Percentiles rank a stretch among this genome's conserved stretches.
phyloP scores from a whole-genome alignment of 2,797 vertebrate genomes.

The Sus cebifrons region DNA sequence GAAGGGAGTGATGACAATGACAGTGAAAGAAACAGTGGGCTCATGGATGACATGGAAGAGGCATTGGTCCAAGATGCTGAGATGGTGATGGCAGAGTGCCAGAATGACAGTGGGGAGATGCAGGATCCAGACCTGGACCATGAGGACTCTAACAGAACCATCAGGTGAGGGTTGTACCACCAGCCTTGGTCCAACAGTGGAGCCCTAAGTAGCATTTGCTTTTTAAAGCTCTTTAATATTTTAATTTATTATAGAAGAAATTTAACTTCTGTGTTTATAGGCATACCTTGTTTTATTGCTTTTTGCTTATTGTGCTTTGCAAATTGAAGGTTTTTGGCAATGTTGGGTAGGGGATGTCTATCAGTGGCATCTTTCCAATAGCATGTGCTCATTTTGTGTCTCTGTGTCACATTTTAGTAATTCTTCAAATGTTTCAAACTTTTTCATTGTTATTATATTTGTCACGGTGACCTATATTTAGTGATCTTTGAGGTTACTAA shows the following conservation, averaged over 20 bases:
- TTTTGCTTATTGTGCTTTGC: too few relatives aligned
- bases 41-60: constrained; percentile 97
- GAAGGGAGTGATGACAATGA: constrained; percentile 97
- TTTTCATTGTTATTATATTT: background rate
- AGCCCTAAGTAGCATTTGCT: background rate
- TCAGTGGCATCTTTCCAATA: background rate
- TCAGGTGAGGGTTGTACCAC: constrained; percentile 92
- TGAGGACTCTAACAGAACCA: constrained; percentile 96
- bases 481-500: background rate
- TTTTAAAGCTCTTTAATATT: background rate
- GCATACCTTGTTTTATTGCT: background rate
- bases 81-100: constrained; percentile 91
- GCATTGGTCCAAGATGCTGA: constrained; percentile 93
- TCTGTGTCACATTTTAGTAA: background rate
- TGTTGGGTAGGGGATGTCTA: too few relatives aligned
- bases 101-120: constrained; percentile 93
- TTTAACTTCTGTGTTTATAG: background rate
- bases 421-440: background rate
- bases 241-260: background rate
- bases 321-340: background rate
- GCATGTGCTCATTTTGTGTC: background rate
- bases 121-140: constrained; percentile 94
- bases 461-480: background rate
- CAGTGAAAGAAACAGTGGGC: constrained; percentile 93
- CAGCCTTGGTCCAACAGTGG: rapidly evolving